Conservation (phyloP, 2,113 vertebrate genomes). For the Turdus rufiventris region DNA sequence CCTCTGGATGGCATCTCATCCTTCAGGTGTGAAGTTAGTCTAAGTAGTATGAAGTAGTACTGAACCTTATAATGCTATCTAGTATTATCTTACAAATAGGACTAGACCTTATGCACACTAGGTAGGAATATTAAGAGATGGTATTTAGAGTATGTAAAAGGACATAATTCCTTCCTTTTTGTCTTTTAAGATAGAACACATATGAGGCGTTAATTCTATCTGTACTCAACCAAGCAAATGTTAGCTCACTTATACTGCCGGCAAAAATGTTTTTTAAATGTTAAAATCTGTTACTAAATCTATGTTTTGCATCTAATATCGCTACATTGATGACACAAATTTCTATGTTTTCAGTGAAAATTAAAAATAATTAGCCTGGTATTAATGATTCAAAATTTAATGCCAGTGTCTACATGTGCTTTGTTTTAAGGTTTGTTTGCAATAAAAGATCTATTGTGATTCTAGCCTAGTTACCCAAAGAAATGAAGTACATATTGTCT, state of each 20-base stretch:
- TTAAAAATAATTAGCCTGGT: not conserved
- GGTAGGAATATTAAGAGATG: not conserved
- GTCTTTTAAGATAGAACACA: not conserved
- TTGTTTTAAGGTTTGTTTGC: not conserved
- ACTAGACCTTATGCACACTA: not conserved
- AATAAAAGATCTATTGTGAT: not conserved
- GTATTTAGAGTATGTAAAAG: constrained; percentile 5
- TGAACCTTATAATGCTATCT: not conserved
- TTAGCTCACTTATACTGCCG: not conserved
- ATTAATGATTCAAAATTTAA: not conserved
- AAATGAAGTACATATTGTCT: not conserved
- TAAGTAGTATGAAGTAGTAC: not conserved
- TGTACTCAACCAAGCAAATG: not conserved
- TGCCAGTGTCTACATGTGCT: not conserved
- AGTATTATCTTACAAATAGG: not conserved
- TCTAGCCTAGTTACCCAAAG: not conserved
- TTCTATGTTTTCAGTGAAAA: not conserved
- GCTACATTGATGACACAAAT: not conserved
- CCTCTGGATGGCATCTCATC: not conserved
- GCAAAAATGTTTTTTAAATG: constrained; percentile 22
- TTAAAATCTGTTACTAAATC: constrained; percentile 37
- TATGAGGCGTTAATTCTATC: not conserved
- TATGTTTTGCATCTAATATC: not conserved
- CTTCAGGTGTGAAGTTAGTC: not conserved
- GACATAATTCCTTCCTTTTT: not conserved